These are phyloP conservation scores for Phaedon cochleariae DNA, from an alignment of 2,888 invertebrate genomes.

Conservation along the genomic window DNA sequence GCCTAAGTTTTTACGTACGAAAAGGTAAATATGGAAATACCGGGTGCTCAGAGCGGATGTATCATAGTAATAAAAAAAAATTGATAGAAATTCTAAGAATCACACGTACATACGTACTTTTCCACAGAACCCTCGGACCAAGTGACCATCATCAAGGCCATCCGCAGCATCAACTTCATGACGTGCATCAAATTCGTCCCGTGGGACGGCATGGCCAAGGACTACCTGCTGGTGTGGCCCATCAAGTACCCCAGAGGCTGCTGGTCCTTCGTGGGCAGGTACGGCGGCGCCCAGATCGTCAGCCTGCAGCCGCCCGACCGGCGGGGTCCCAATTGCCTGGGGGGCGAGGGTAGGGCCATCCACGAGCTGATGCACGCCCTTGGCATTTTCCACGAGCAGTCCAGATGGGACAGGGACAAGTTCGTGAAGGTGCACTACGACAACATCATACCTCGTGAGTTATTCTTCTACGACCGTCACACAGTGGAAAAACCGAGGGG, in stretches of 20 bases:
- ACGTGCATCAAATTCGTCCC: constrained; percentile 73
- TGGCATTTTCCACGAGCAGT: constrained; percentile 86
- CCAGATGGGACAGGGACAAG: constrained; percentile 75
- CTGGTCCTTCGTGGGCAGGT: constrained; percentile 80
- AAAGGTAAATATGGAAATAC: too few species aligned
- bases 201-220: constrained; percentile 70
- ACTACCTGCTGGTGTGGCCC: constrained; percentile 73
- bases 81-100: too few species aligned
- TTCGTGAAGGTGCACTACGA: constrained; percentile 75
- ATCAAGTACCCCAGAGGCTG: constrained; percentile 74
- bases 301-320: constrained; percentile 73
- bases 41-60: too few species aligned
- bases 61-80: too few species aligned
- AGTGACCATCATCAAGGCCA: constrained; percentile 68
- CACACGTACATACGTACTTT: background rate
- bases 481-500: too few species aligned
- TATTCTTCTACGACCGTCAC: background rate
- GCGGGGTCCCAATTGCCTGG: constrained; percentile 71
- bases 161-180: constrained; percentile 70
- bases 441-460: constrained; percentile 71
- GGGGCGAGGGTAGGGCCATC: constrained; percentile 75
- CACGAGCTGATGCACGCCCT: constrained; percentile 84
- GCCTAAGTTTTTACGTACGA: too few species aligned
- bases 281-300: constrained; percentile 78
- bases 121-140: constrained; percentile 66